Conservation (phyloP, 2,113 vertebrate species). For the Pongo abelii region DNA sequence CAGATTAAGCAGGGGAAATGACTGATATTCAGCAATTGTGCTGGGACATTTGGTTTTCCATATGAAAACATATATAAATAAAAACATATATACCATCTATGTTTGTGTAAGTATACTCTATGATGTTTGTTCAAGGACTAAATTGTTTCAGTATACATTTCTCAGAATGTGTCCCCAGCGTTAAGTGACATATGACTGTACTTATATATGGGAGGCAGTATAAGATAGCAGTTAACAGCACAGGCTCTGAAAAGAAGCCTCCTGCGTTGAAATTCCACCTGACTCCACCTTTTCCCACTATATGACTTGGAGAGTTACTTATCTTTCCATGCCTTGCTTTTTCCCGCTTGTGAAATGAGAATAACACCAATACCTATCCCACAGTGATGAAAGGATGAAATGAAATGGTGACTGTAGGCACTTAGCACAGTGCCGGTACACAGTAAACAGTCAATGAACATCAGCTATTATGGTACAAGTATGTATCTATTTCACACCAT, state of each 20-base stretch:
- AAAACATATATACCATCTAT: not conserved
- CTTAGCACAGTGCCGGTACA: not conserved
- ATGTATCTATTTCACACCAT: not conserved
- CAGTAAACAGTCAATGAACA: not conserved
- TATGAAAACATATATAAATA: not conserved
- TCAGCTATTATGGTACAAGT: rapidly evolving
- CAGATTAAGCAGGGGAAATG: not conserved
- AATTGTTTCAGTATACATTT: not conserved
- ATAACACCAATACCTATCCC: no score
- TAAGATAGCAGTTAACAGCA: not conserved
- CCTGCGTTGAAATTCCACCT: not conserved
- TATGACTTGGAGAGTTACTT: not conserved
- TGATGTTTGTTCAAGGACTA: not conserved
- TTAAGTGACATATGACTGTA: not conserved
- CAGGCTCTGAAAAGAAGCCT: not conserved
- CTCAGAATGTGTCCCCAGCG: not conserved
- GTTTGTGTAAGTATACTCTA: not conserved
- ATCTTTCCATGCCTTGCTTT: not conserved
- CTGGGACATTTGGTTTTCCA: not conserved
- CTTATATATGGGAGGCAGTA: not conserved
- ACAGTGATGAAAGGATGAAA: not conserved
- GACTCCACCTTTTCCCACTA: not conserved
- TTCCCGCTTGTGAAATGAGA: not conserved
- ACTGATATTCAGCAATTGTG: not conserved
- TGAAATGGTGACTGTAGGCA: not conserved